These are phyloP conservation scores for Pyrochroa serraticornis DNA, from an alignment of 2,888 invertebrate genomes.

Conservation along the genomic window DNA sequence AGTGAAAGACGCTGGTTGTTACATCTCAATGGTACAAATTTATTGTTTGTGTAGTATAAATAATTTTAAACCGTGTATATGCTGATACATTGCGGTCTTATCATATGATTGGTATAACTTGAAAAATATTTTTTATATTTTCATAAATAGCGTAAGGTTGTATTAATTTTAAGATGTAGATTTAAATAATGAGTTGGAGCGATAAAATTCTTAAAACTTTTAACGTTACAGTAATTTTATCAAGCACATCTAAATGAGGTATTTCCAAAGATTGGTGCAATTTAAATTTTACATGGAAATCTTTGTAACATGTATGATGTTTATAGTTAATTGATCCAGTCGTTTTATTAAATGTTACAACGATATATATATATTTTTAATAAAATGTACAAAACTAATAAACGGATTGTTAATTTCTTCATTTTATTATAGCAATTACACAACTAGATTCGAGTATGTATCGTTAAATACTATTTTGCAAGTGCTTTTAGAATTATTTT, in stretches of 20 bases:
- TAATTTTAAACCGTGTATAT: slow-evolving; percentile 23
- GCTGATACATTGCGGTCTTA: neutral
- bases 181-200: neutral
- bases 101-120: slow-evolving; percentile 9
- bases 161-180: slow-evolving; percentile 12
- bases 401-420: slow-evolving; percentile 15
- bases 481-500: too few relatives aligned
- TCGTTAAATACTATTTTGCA: too few relatives aligned
- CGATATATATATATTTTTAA: slow-evolving; percentile 11
- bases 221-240: slow-evolving; percentile 2
- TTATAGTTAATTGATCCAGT: too few relatives aligned
- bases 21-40: slow-evolving; percentile 38
- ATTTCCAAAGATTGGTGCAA: slow-evolving; percentile 45
- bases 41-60: slow-evolving; percentile 30
- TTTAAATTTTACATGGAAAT: slow-evolving; percentile 15
- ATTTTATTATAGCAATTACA: slow-evolving; percentile 11
- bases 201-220: too few relatives aligned
- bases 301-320: too few relatives aligned
- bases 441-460: too few relatives aligned
- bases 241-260: slow-evolving; percentile 24
- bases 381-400: slow-evolving; percentile 13
- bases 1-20: slow-evolving; percentile 10
- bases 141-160: slow-evolving; percentile 37
- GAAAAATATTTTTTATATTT: slow-evolving; percentile 43
- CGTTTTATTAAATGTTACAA: slow-evolving; percentile 9